A percentile compares a stretch with the other conserved stretches of the same genome.
Evolutionary conservation across 2,888 invertebrate species (phyloP).

Genomic region (Sinohyriopsis cumingii): DNA sequence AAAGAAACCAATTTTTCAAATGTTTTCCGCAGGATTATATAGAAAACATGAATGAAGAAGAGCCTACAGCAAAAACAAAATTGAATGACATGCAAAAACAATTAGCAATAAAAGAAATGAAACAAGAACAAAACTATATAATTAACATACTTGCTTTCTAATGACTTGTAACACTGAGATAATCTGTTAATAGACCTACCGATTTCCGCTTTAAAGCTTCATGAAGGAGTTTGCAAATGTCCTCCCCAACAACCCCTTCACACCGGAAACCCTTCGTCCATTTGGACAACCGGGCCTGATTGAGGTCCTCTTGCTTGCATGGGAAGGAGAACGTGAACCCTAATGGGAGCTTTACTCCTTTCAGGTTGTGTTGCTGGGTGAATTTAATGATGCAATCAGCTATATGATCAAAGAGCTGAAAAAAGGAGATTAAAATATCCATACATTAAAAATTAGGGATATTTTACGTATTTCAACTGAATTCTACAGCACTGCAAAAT

Average conservation of each 20-base stretch:
- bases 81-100: too few relatives aligned
- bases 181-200: conserved; percentile 32
- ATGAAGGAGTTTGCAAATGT: conserved; percentile 89
- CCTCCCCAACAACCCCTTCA: conserved; percentile 90
- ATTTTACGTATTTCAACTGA: too few relatives aligned
- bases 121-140: too few relatives aligned
- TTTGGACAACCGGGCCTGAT: conserved; percentile 86
- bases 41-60: too few relatives aligned
- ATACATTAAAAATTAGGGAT: not conserved
- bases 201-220: conserved; percentile 84
- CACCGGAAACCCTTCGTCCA: conserved; percentile 98
- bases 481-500: too few relatives aligned
- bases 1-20: too few relatives aligned
- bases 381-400: conserved; percentile 93
- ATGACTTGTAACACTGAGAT: too few relatives aligned
- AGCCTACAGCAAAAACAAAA: too few relatives aligned
- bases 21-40: too few relatives aligned
- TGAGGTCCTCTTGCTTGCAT: conserved; percentile 87
- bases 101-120: too few relatives aligned
- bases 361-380: conserved; percentile 83
- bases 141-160: too few relatives aligned
- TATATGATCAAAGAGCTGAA: conserved; percentile 92
- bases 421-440: conserved; percentile 4
- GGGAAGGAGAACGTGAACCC: conserved; percentile 98
- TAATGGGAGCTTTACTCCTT: conserved; percentile 80